These are phyloP conservation scores for Drosophila carrolli DNA, from an alignment of 1,140 invertebrate species.

Conservation along the genomic window DNA sequence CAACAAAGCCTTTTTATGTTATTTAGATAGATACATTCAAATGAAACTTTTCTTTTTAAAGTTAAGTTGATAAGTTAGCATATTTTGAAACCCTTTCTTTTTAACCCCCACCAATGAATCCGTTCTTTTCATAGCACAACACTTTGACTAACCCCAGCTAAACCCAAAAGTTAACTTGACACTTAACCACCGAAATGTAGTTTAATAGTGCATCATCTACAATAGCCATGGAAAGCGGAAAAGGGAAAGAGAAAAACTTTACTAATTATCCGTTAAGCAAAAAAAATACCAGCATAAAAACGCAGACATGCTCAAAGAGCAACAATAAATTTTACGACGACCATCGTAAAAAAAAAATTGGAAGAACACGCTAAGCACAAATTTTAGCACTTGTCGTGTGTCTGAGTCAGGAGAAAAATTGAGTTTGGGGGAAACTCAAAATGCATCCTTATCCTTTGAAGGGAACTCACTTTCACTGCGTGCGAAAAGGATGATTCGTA, in stretches of 20 bases:
- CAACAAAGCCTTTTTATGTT: no score
- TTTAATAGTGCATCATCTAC: conserved; percentile 27
- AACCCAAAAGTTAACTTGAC: conserved; percentile 36
- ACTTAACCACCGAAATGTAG: conserved; percentile 31
- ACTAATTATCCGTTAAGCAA: conserved; percentile 72
- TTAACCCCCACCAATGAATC: not conserved
- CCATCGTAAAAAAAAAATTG: conserved; percentile 31
- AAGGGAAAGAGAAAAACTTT: conserved; percentile 9
- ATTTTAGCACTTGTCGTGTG: conserved; percentile 42
- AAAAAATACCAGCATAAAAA: conserved; percentile 51
- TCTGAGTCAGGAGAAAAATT: conserved; percentile 19
- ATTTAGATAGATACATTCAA: no score
- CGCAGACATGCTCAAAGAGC: conserved; percentile 19
- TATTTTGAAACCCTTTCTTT: not conserved
- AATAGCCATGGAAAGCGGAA: conserved; percentile 23
- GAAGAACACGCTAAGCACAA: conserved; percentile 39
- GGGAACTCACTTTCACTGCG: conserved; percentile 29
- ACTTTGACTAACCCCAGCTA: conserved; percentile 6
- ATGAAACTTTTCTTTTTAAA: not conserved
- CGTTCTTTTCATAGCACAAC: not conserved
- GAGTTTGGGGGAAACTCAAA: conserved; percentile 10
- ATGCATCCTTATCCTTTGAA: conserved; percentile 46
- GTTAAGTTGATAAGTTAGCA: not conserved
- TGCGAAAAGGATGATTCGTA: conserved; percentile 53
- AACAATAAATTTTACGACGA: conserved; percentile 64